Evolutionary conservation across 2,113 vertebrate species (phyloP).

Genomic region (Heterocephalus glaber): DNA sequence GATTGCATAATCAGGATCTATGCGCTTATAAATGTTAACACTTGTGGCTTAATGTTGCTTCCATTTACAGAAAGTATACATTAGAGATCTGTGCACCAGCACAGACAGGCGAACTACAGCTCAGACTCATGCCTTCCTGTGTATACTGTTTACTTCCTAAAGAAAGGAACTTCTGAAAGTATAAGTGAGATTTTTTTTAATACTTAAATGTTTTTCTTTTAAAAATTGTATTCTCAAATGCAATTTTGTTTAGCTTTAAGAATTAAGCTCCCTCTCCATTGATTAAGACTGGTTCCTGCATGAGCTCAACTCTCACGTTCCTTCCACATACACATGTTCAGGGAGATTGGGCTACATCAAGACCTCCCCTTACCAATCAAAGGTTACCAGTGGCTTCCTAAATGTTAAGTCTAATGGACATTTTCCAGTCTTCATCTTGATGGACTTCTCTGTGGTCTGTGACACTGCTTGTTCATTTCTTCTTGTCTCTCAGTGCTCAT

Average conservation of each 20-base stretch:
- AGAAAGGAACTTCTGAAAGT: not conserved
- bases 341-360: not conserved
- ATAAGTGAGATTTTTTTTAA: not conserved
- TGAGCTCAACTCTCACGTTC: not conserved
- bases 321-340: not conserved
- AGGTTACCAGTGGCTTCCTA: not conserved
- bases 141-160: not conserved
- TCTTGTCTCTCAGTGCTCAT: not conserved
- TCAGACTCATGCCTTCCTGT: not conserved
- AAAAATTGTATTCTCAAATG: not conserved
- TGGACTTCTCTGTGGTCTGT: not conserved
- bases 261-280: not conserved
- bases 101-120: not conserved
- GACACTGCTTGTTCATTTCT: not conserved
- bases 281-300: not conserved
- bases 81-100: not conserved
- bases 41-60: not conserved
- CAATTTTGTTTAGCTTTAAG: slow-evolving; percentile 15
- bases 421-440: not conserved
- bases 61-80: not conserved
- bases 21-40: not conserved
- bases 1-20: not conserved
- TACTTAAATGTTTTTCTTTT: not conserved
- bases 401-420: not conserved
- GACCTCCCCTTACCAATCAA: not conserved